These are phyloP conservation scores for Orthonychiurus folsomi DNA, from an alignment of 2,888 invertebrate genomes.

Conservation along the genomic window DNA sequence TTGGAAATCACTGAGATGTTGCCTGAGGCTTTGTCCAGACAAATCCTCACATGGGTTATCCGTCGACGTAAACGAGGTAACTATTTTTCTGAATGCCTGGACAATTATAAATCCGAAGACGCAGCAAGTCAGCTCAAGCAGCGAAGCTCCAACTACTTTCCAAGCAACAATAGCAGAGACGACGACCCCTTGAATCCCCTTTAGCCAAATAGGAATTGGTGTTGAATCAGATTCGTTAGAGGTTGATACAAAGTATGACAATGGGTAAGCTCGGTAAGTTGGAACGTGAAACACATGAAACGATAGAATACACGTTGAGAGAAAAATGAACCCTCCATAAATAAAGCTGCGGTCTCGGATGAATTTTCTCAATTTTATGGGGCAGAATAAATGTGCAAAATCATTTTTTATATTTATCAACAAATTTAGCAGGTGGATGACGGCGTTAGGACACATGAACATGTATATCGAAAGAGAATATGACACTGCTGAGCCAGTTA, in stretches of 20 bases:
- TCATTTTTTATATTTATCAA: not conserved
- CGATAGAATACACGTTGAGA: not conserved
- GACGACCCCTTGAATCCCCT: not conserved
- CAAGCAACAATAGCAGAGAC: not conserved
- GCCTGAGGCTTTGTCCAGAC: not conserved
- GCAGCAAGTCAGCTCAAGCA: not conserved
- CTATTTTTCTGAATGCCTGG: not conserved
- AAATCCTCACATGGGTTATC: too few species aligned
- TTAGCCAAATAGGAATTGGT: not conserved
- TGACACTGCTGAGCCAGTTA: not conserved
- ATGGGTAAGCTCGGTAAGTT: slow-evolving; percentile 6
- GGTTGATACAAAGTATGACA: not conserved
- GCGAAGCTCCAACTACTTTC: not conserved
- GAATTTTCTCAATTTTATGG: not conserved
- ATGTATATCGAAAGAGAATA: not conserved
- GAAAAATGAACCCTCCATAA: not conserved
- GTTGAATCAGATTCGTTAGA: not conserved
- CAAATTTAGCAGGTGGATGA: not conserved
- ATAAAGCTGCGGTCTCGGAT: not conserved
- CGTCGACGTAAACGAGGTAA: too few species aligned
- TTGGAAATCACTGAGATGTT: not conserved
- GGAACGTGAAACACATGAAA: not conserved
- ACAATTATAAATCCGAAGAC: not conserved
- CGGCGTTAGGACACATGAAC: not conserved
- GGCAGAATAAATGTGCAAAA: not conserved